Evolutionary conservation across 1,140 invertebrate species (phyloP).

Genomic region (Aphis gossypii): DNA sequence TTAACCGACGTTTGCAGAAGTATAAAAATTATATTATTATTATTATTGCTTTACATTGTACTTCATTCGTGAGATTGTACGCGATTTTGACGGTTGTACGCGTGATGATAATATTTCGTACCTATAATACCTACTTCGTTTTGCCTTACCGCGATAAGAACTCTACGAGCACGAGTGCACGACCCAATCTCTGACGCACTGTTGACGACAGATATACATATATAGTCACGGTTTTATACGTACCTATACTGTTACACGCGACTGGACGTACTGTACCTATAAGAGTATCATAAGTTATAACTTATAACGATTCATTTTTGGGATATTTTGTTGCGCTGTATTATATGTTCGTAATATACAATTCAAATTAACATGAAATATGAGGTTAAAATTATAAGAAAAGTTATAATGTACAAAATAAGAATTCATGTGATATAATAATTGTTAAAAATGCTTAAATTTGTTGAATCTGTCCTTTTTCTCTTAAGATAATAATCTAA

Average conservation of each 20-base stretch:
- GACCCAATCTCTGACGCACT: not conserved
- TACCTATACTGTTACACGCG: too few relatives aligned
- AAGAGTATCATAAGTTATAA: not conserved
- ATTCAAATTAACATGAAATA: too few relatives aligned
- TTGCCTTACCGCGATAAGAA: not conserved
- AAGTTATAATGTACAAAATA: too few relatives aligned
- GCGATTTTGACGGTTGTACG: not conserved
- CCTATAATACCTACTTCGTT: not conserved
- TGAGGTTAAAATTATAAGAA: too few relatives aligned
- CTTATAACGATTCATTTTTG: not conserved
- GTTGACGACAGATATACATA: too few relatives aligned
- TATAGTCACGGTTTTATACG: too few relatives aligned
- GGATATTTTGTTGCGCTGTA: not conserved
- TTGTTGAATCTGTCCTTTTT: too few relatives aligned
- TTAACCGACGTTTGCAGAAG: not conserved
- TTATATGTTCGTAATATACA: not conserved
- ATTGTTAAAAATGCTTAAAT: too few relatives aligned
- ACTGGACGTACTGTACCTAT: not conserved
- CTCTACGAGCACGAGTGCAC: not conserved
- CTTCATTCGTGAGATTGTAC: not conserved
- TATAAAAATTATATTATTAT: not conserved
- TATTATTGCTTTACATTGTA: not conserved
- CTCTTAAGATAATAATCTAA: too few relatives aligned
- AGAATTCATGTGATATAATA: too few relatives aligned
- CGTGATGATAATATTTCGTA: not conserved